Evolutionary conservation across 2,888 invertebrate genomes (phyloP).

Genomic region (Heliconius ethilla): DNA sequence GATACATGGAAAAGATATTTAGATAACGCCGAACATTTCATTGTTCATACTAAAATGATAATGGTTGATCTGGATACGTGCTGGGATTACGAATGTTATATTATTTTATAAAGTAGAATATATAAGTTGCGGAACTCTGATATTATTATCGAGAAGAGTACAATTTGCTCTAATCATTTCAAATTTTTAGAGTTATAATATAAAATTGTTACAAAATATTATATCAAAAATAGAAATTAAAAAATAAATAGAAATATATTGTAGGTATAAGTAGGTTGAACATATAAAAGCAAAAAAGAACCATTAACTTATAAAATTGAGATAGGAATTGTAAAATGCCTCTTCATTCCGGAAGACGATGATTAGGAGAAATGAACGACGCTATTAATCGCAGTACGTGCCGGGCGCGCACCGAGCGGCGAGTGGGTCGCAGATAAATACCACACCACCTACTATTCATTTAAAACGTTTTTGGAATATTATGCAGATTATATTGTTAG

Average conservation of each 20-base stretch:
- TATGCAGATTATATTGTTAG: conserved; percentile 14
- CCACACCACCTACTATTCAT: conserved; percentile 24
- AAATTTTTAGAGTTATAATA: background rate
- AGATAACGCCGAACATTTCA: conserved; percentile 21
- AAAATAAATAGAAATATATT: background rate
- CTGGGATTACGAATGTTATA: conserved; percentile 5
- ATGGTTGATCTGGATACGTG: conserved; percentile 24
- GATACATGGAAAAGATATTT: conserved; percentile 39
- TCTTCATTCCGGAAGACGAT: conserved; percentile 34
- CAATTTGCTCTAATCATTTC: background rate
- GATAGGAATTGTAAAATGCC: conserved; percentile 34
- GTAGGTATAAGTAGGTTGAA: background rate
- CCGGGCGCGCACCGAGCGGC: conserved; percentile 47
- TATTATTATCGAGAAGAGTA: background rate
- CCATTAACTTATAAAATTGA: conserved; percentile 28
- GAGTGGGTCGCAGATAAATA: conserved; percentile 5
- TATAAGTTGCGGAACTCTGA: background rate
- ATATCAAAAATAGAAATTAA: background rate
- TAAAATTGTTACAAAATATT: background rate
- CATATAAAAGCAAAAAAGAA: background rate
- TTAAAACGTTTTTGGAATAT: conserved; percentile 33
- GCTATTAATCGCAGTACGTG: conserved; percentile 61
- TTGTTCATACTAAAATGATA: conserved; percentile 18
- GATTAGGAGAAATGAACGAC: conserved; percentile 45
- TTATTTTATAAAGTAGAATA: background rate